phyloP scores from a whole-genome alignment of 2,113 vertebrate genomes.

The Helogale parvula region DNA sequence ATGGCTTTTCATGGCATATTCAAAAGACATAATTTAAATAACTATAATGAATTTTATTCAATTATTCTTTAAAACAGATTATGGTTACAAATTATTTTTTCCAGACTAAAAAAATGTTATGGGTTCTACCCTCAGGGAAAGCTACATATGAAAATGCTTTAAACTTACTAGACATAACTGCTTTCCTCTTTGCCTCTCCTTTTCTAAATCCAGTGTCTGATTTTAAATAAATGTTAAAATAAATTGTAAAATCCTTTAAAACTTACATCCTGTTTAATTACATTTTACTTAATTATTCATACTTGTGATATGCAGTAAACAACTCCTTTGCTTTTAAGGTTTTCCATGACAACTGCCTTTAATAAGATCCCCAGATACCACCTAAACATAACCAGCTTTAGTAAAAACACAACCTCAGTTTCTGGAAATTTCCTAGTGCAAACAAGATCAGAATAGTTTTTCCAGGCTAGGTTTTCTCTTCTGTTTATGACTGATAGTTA shows the following conservation, averaged over 20 bases:
- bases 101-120: not conserved
- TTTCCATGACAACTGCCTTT: slow-evolving; percentile 63
- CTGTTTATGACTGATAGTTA: slow-evolving; percentile 36
- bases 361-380: slow-evolving; percentile 69
- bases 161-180: slow-evolving; percentile 18
- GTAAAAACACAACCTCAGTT: slow-evolving; percentile 66
- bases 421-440: slow-evolving; percentile 58
- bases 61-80: slow-evolving; percentile 41
- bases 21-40: slow-evolving; percentile 4
- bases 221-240: slow-evolving; percentile 37
- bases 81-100: slow-evolving; percentile 29
- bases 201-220: slow-evolving; percentile 41
- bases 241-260: slow-evolving; percentile 54
- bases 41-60: slow-evolving; percentile 8
- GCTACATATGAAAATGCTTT: slow-evolving; percentile 42
- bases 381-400: slow-evolving; percentile 60
- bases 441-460: slow-evolving; percentile 41
- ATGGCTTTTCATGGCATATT: slow-evolving; percentile 5
- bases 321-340: slow-evolving; percentile 56
- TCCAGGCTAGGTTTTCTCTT: slow-evolving; percentile 26
- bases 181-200: slow-evolving; percentile 41
- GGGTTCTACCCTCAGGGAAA: slow-evolving; percentile 20
- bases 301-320: slow-evolving; percentile 61
- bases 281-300: slow-evolving; percentile 59
- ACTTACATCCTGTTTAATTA: slow-evolving; percentile 51